These are phyloP conservation scores for Petrophora chlorosata DNA, from an alignment of 2,888 invertebrate genomes.

Conservation along the genomic window DNA sequence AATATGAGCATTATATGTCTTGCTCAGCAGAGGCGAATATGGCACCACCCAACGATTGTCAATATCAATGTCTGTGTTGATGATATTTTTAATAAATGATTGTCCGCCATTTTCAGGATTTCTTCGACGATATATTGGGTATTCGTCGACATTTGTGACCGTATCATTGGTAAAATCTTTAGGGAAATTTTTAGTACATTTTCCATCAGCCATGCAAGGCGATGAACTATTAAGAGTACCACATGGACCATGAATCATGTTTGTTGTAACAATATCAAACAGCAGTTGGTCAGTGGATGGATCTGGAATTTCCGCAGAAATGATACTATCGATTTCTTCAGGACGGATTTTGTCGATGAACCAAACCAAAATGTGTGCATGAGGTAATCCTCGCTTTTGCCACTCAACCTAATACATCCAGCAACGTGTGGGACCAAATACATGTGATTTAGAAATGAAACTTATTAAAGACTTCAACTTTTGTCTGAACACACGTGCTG, in stretches of 20 bases:
- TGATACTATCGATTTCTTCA: slow-evolving; percentile 28
- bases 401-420: slow-evolving; percentile 21
- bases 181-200: neutral
- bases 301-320: neutral
- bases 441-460: slow-evolving; percentile 27
- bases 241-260: neutral
- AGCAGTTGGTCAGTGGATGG: neutral
- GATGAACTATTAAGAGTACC: neutral
- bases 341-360: slow-evolving; percentile 33
- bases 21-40: neutral
- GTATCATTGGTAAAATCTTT: too few species aligned
- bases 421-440: slow-evolving; percentile 22
- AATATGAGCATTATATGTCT: neutral
- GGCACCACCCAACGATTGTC: neutral
- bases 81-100: neutral
- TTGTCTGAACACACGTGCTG: slow-evolving; percentile 33
- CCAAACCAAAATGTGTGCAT: slow-evolving; percentile 33
- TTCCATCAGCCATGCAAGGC: neutral
- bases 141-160: neutral
- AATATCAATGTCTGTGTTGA: neutral
- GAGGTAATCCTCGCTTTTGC: slow-evolving; percentile 27
- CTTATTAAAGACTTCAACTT: slow-evolving; percentile 32
- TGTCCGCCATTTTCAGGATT: neutral
- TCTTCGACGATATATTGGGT: neutral
- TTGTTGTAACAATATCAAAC: neutral